phyloP scores from a whole-genome alignment of 1,140 invertebrate species.

The Drosophila melanica region DNA sequence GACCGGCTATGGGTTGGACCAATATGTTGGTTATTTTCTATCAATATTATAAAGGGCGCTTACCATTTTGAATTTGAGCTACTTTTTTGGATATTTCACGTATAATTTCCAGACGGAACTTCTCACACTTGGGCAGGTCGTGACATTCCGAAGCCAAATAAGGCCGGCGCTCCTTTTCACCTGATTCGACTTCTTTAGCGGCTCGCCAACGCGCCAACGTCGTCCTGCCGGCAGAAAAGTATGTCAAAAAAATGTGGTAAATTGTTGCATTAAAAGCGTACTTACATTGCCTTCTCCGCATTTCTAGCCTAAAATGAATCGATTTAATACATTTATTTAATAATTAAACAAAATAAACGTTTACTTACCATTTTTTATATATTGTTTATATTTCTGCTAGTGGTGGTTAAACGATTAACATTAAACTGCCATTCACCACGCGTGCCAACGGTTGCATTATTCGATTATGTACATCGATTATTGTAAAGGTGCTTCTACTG shows the following conservation, averaged over 20 bases:
- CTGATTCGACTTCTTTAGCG: conserved; percentile 94
- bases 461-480: conserved; percentile 1
- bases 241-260: background rate
- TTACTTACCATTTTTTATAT: conserved; percentile 67
- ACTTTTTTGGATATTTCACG: conserved; percentile 99
- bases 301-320: conserved; percentile 87
- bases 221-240: conserved; percentile 88
- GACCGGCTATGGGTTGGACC: conserved; percentile 89
- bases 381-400: conserved; percentile 47
- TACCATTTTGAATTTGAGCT: conserved; percentile 99
- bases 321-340: conserved; percentile 14
- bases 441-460: background rate
- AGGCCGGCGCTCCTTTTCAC: conserved; percentile 93
- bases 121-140: conserved; percentile 95
- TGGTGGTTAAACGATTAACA: conserved; percentile 17
- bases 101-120: conserved; percentile 98
- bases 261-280: conserved; percentile 51
- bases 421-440: conserved; percentile 18
- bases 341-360: conserved; percentile 16
- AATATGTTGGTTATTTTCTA: background rate
- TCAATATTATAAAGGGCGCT: background rate
- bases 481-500: conserved; percentile 3
- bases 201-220: conserved; percentile 97
- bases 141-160: conserved; percentile 97
- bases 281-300: conserved; percentile 94